Base-by-base conservation (phyloP, 2,888 invertebrate species). In the Rotaria magnacalcarata region DNA sequence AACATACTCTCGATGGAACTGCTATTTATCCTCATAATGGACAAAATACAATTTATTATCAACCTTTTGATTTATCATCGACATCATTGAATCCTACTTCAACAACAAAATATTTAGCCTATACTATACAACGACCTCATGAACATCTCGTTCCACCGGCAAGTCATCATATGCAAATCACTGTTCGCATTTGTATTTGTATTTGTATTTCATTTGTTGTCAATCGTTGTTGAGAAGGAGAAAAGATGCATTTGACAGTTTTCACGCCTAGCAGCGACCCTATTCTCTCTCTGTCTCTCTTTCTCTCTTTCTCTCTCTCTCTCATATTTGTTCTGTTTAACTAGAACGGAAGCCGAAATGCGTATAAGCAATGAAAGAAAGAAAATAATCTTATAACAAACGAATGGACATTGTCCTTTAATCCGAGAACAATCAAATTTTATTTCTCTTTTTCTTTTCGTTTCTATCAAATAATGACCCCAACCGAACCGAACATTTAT, bases 191-290 rank as follows among this genome's bases (percentile, higher is more conserved):
- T 34, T 67, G 11, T 67, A 67, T 67, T 34, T 67, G 11, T 67
- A 67, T 67, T 67, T 67, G 67, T 67, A 67, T 67, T 67, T 67
- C 34, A 67, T 67, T 67, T 67, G 27, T n/a, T 67, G 67, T 67
- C n/a, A n/a, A 34, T 67, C 67, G 67, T 67, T 5, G 27, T 67
- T 67, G 67, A 67, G 67, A 67, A 34, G 67, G 6, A 67, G 67
- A 67, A 67, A 67, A 67, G 67, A 67, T 41, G 67, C 67, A 67
- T 67, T 67, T 67, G 67, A 67, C 67, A 67, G 67, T 67, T 67
- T 67, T 67, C 67, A 16, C 34, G 34, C 67, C 14, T 34, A 67
- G 67, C 27, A 67, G 27, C 67, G 67, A 41, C 34, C 67, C 34
- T 34, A 67, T 67, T 67, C 67, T 67, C 67, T 67, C 67, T 67